Evolutionary conservation across 2,797 vertebrate genomes (phyloP).

Genomic region (Oreortyx pictus): DNA sequence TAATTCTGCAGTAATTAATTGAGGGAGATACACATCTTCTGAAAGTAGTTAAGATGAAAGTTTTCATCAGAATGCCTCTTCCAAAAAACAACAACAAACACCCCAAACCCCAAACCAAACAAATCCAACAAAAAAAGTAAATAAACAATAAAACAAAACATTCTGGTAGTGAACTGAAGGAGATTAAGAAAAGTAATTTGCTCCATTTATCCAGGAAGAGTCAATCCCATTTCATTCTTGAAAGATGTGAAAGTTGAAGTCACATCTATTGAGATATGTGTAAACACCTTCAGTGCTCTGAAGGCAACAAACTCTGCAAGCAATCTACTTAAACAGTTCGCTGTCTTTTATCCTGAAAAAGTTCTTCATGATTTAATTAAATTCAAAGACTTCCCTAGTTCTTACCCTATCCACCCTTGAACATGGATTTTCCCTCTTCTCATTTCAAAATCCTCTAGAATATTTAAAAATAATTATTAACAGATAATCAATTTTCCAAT

Average conservation of each 20-base stretch:
- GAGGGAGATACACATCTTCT: not conserved
- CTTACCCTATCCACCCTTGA: not conserved
- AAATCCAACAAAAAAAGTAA: not conserved
- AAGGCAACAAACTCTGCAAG: not conserved
- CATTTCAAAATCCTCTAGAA: not conserved
- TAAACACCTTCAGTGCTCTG: not conserved
- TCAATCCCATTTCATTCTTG: not conserved
- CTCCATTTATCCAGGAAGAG: not conserved
- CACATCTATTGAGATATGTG: not conserved
- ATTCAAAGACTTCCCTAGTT: not conserved
- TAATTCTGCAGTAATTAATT: not conserved
- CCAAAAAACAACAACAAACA: not conserved
- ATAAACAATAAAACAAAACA: not conserved
- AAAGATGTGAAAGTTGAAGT: not conserved
- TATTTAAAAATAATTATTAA: not conserved
- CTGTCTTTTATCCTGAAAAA: not conserved
- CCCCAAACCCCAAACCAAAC: too few relatives aligned
- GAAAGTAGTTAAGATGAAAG: not conserved
- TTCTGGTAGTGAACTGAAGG: not conserved
- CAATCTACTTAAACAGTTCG: not conserved
- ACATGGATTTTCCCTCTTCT: not conserved
- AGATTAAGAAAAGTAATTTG: not conserved
- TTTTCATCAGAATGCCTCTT: not conserved
- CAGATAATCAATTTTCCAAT: not conserved
- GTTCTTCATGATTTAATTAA: not conserved